These are phyloP conservation scores for Phodopus roborovskii DNA, from an alignment of 2,113 vertebrate genomes.

Conservation along the genomic window DNA sequence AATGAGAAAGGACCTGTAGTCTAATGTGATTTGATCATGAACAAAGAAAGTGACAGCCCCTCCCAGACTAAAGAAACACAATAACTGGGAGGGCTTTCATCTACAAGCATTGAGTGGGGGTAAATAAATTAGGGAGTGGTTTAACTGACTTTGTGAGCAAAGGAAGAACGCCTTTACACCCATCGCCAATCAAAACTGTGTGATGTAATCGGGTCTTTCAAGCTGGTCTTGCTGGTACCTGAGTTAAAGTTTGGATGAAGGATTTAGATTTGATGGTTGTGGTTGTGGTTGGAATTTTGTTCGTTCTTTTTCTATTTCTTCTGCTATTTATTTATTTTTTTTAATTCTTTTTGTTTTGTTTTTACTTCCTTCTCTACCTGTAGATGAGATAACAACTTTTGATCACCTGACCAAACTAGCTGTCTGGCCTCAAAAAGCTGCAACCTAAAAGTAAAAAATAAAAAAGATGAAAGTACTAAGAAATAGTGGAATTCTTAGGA, in stretches of 20 bases:
- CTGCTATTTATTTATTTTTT: neutral
- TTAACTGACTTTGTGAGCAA: neutral
- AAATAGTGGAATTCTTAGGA: neutral
- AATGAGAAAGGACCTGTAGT: neutral
- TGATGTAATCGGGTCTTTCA: neutral
- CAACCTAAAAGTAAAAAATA: constrained; percentile 42
- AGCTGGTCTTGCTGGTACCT: neutral
- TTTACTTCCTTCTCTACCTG: constrained; percentile 5
- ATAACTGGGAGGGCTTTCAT: neutral
- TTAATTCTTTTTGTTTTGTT: constrained; percentile 5
- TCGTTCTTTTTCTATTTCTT: neutral
- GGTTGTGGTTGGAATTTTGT: neutral
- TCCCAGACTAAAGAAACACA: neutral
- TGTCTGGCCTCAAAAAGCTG: neutral
- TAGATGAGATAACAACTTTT: constrained; percentile 51
- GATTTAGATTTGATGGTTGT: neutral
- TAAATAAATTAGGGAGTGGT: neutral
- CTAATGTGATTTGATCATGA: neutral
- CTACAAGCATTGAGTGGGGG: neutral
- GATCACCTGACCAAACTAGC: neutral
- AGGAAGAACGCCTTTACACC: neutral
- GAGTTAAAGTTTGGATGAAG: neutral
- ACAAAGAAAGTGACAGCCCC: neutral
- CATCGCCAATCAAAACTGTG: constrained; percentile 32
- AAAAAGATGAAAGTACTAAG: neutral